Conservation (phyloP, 2,888 invertebrate genomes). For the Hylaea fasciaria region DNA sequence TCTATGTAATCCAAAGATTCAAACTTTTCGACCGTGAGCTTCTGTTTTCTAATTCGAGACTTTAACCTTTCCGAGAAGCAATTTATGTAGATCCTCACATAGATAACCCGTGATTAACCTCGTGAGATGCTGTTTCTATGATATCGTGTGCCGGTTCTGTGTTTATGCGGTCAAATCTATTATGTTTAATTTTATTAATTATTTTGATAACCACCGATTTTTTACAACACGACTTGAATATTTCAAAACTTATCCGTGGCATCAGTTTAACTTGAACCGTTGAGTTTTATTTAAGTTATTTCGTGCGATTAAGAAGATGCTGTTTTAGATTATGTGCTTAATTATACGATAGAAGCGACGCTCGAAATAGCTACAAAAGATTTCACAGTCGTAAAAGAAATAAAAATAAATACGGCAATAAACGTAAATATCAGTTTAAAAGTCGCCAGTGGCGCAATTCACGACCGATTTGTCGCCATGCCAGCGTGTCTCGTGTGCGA, state of each 20-base stretch:
- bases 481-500: constrained; percentile 24
- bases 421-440: constrained; percentile 33
- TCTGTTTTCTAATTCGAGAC: constrained; percentile 24
- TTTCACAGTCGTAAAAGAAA: constrained; percentile 28
- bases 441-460: constrained; percentile 24
- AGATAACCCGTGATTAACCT: constrained; percentile 41
- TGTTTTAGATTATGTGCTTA: constrained; percentile 36
- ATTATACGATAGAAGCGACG: constrained; percentile 26
- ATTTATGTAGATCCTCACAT: constrained; percentile 34
- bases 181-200: constrained; percentile 44
- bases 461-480: constrained; percentile 21
- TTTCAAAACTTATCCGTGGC: constrained; percentile 35
- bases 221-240: constrained; percentile 35
- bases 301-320: constrained; percentile 21
- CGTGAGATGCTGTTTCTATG: constrained; percentile 37
- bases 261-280: constrained; percentile 38
- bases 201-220: constrained; percentile 38
- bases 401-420: constrained; percentile 27
- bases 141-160: constrained; percentile 36
- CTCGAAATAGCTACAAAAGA: constrained; percentile 25
- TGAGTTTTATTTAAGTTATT: constrained; percentile 23
- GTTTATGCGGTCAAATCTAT: constrained; percentile 30
- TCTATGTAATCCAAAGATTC: neutral
- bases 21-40: constrained; percentile 9
- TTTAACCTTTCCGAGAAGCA: constrained; percentile 33